Evolutionary conservation across 1,140 invertebrate genomes (phyloP), one percentile per base, ranked within the genome.

Genomic region (Sweltsa coloradensis): DNA sequence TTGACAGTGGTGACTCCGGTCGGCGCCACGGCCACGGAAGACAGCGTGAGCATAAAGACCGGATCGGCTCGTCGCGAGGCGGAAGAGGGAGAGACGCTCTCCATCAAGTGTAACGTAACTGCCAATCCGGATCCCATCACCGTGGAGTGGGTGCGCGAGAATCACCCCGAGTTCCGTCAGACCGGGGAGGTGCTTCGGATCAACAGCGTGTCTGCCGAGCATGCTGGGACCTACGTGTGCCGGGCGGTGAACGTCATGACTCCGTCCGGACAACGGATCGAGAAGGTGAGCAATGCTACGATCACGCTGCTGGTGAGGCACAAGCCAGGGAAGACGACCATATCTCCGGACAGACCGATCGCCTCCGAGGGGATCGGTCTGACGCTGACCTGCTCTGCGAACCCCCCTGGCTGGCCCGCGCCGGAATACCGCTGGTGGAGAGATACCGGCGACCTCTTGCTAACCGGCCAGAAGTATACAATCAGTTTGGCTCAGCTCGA

Each of bases 401-500:
- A 78, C 51, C 89, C 90, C 0, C 82, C 87, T 0, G 90, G 90
- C 9, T 92, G 87, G 77, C 90, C 90, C 0, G 78, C 80, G 21
- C 87, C 90, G 0, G 79, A 86, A 48, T 94, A 86, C 60, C 73
- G 84, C 34, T 92, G 89, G 89, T 91, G 89, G 72, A 76, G 81
- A 39, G 81, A 87, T 53, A 73, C 73, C n/a, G 76, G 79, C 9
- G n/a, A n/a, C n/a, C n/a, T n/a, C n/a, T n/a, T 85, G 1, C 79
- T 78, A 1, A 76, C 78, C n/a, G 85, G 86, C 0, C 75, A 79
- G 0, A 83, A 83, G 51, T 91, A 90, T 57, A 86, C 85, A 24
- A 92, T 95, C 54, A 75, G 81, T 1, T 81, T 81, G 19, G 87
- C 86, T 0, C 81, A 88, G 56, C 66, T 89, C 16, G 79, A 76